Conservation (phyloP, 2,888 invertebrate genomes). For the Sepiola atlantica region DNA sequence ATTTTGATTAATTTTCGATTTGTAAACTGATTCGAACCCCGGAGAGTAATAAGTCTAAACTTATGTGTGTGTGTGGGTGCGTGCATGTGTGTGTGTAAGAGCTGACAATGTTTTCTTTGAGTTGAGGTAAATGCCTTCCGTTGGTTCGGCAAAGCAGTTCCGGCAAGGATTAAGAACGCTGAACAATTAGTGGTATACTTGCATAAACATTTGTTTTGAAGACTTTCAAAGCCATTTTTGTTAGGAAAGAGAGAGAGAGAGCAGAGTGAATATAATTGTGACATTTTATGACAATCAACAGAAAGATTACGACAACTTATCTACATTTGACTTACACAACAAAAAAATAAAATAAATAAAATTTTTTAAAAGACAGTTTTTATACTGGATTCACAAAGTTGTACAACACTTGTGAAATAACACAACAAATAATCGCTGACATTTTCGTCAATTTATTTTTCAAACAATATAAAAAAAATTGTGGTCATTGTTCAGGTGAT, state of each 20-base stretch:
- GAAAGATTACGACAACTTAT: not conserved
- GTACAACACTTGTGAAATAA: not conserved
- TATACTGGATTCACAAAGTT: not conserved
- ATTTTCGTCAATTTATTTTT: not conserved
- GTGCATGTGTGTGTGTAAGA: too few relatives aligned
- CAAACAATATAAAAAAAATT: not conserved
- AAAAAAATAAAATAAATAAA: not conserved
- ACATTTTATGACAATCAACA: slow-evolving; percentile 7
- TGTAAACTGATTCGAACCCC: too few relatives aligned
- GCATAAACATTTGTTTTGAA: not conserved
- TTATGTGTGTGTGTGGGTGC: too few relatives aligned
- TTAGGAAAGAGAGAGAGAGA: not conserved
- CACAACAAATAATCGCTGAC: not conserved
- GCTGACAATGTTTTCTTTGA: too few relatives aligned
- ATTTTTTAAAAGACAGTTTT: not conserved
- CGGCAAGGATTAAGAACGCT: too few relatives aligned
- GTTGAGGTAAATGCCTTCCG: too few relatives aligned
- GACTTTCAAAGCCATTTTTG: not conserved
- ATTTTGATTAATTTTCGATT: too few relatives aligned
- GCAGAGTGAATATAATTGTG: not conserved
- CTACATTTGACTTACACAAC: not conserved
- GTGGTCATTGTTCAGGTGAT: not conserved
- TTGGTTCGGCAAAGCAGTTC: too few relatives aligned
- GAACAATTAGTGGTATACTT: too few relatives aligned
- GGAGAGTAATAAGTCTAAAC: too few relatives aligned